A percentile compares a stretch with the other conserved stretches of the same genome.
Conservation (phyloP, 2,888 invertebrate species). For the Seira sanloemensis region DNA sequence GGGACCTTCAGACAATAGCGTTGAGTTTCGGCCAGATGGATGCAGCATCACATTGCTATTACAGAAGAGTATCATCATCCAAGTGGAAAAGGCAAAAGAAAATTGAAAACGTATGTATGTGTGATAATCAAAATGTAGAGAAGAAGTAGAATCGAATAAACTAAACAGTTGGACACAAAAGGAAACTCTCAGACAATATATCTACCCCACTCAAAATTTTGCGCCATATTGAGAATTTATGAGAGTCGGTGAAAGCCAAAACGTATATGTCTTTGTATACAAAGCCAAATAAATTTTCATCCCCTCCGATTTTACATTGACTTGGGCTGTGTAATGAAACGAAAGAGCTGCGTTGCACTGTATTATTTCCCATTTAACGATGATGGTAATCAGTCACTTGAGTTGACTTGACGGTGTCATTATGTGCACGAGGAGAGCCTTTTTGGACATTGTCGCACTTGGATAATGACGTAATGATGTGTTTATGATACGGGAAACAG, state of each 20-base stretch:
- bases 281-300: conserved; percentile 57
- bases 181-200: conserved; percentile 47
- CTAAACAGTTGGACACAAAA: conserved; percentile 62
- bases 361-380: conserved; percentile 39
- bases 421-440: neutral
- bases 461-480: conserved; percentile 60
- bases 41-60: conserved; percentile 15
- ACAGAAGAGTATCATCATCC: conserved; percentile 35
- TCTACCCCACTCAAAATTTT: conserved; percentile 45
- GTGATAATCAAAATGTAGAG: neutral
- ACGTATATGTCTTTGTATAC: conserved; percentile 43
- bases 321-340: conserved; percentile 20
- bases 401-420: conserved; percentile 49
- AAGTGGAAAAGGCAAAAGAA: conserved; percentile 41
- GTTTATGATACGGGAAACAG: conserved; percentile 41
- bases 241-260: conserved; percentile 20
- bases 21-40: conserved; percentile 46
- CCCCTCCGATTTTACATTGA: conserved; percentile 22
- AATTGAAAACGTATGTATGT: conserved; percentile 17
- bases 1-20: no score
- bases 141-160: conserved; percentile 29
- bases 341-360: conserved; percentile 25
- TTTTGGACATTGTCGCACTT: conserved; percentile 7
- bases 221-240: neutral
- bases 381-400: conserved; percentile 64